Evolutionary conservation across 2,113 vertebrate genomes (phyloP), one percentile per base, ranked within the genome.

Genomic region (Tachuris rubrigastra): DNA sequence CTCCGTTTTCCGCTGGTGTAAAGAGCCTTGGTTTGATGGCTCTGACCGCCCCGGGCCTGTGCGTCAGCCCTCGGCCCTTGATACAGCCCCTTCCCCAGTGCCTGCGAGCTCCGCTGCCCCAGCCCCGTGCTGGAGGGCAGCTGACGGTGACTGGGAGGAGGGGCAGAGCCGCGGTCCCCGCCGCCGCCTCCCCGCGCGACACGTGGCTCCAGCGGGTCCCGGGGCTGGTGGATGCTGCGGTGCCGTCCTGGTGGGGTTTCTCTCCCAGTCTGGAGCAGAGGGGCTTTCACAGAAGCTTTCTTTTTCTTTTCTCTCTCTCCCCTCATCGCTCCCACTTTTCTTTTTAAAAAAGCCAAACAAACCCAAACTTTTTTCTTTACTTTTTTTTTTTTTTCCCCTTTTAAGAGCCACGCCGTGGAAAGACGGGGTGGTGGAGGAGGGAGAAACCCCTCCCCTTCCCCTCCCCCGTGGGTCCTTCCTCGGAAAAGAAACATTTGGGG

Each of bases 371-470:
- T 86, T 65, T 71, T 59, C 11, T 86, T 58, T 41, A 28, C 17
- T 68, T 31, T 41, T 73, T 35, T 14, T 14, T 55, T 52, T 31
- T 16, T 8, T 0, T 4, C 22, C 72, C 25, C 28, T 44, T 18
- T 41, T 63, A 53, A 58, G 28, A 90, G 82, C 82, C 92, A 77
- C 95, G 83, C 89, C 19, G 92, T 92, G 86, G 89, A 95, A 94
- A 95, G 68, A 52, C 89, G 49, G 59, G 49, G 83, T 85, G 82
- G 86, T 94, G 92, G 63, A 73, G 68, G 78, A 87, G 92, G 69
- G 74, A 81, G 73, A 94, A 94, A 80, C 95, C 95, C 95, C 95
- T 92, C 92, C 95, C 95, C 89, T 92, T 95, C 95, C 92, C 86
- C 92, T 95, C 92, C 89, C 63, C 86, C 86, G 82, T 85, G 63